Percentiles rank a stretch among this genome's conserved stretches.
Conservation (phyloP, 2,113 vertebrate species). For the Engraulis encrasicolus region DNA sequence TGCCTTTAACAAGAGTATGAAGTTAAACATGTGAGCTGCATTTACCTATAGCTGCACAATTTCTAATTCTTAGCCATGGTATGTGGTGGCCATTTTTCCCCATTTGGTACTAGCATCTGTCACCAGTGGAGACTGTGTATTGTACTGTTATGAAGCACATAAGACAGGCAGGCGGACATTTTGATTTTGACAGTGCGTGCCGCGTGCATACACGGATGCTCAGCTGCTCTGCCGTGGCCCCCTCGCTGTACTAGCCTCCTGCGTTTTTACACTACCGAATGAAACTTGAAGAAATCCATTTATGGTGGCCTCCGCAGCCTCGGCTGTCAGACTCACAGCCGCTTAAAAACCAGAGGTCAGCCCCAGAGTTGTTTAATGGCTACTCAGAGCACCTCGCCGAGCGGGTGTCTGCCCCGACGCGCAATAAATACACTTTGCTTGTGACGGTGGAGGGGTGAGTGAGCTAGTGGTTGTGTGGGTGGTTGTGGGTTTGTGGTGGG, state of each 20-base stretch:
- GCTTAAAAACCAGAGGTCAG: slow-evolving; percentile 66
- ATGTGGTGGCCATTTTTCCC: background rate
- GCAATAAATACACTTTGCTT: slow-evolving; percentile 67
- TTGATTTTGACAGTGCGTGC: background rate
- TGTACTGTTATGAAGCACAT: background rate
- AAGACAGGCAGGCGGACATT: background rate
- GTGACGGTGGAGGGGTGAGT: background rate
- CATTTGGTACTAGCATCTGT: background rate
- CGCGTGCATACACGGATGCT: background rate
- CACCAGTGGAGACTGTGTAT: background rate
- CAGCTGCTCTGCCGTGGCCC: slow-evolving; percentile 29
- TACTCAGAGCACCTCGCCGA: slow-evolving; percentile 62
- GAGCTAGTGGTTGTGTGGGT: too few species aligned
- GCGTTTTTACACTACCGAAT: slow-evolving; percentile 62
- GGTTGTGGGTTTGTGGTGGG: slow-evolving; percentile 18
- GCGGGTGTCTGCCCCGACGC: slow-evolving; percentile 67
- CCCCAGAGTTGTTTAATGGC: slow-evolving; percentile 70
- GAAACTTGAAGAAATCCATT: slow-evolving; percentile 71
- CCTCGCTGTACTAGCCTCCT: slow-evolving; percentile 49
- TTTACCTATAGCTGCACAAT: background rate
- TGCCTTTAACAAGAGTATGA: slow-evolving; percentile 11
- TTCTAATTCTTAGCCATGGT: background rate
- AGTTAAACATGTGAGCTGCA: background rate
- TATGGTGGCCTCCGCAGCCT: slow-evolving; percentile 61
- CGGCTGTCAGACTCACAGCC: slow-evolving; percentile 59